Conservation (phyloP, 2,888 invertebrate species). For the Andricus curvator region DNA sequence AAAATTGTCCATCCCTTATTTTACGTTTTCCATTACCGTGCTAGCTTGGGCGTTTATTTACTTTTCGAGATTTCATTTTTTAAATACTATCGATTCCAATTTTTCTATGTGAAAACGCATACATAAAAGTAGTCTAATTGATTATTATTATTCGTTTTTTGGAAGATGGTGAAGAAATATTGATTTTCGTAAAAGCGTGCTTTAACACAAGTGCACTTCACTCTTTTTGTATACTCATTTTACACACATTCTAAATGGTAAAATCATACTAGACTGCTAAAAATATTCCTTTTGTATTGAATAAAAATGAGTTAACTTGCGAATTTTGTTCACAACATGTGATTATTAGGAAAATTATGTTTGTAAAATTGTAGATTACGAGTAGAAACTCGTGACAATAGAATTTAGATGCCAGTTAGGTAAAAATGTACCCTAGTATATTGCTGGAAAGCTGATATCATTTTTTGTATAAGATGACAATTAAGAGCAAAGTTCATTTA, state of each 20-base stretch:
- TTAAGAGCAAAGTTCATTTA: background rate
- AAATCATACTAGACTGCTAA: conserved; percentile 16
- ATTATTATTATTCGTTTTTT: background rate
- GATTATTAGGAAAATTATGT: background rate
- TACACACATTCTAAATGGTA: background rate
- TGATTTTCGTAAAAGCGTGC: background rate
- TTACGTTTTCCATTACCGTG: conserved; percentile 32
- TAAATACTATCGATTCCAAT: background rate
- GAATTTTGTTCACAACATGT: background rate
- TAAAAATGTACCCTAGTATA: background rate
- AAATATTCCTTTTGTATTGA: background rate
- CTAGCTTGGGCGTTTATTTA: background rate
- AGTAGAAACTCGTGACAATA: background rate
- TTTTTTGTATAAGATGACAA: background rate
- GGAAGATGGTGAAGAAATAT: background rate
- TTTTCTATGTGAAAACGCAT: background rate
- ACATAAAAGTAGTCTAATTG: background rate
- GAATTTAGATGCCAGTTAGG: background rate
- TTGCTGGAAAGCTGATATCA: background rate
- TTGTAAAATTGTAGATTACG: background rate
- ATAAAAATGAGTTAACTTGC: background rate
- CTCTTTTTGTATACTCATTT: conserved; percentile 23
- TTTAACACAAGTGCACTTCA: conserved; percentile 19
- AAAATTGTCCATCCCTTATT: conserved; percentile 18
- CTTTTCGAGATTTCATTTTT: conserved; percentile 4